Percentiles rank a stretch among this genome's conserved stretches.
Conservation (phyloP, 2,888 invertebrate genomes). For the Machimus atricapillus region DNA sequence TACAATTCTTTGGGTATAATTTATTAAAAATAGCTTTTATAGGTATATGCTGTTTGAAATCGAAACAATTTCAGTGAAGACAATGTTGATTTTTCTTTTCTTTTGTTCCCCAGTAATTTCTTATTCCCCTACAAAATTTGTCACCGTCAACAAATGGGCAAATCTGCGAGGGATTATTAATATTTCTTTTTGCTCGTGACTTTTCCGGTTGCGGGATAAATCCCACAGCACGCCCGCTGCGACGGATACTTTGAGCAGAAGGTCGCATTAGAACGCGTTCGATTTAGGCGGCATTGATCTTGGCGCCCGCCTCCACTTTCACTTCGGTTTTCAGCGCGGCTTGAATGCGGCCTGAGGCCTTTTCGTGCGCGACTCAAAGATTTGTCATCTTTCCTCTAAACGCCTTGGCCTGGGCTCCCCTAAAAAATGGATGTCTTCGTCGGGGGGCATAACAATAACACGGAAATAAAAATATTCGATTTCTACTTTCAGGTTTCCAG, state of each 20-base stretch:
- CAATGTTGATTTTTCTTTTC: background rate
- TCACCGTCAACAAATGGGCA: background rate
- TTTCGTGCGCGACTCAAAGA: background rate
- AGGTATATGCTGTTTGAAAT: background rate
- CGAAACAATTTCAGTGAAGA: background rate
- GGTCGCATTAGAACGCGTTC: background rate
- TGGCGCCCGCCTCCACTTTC: background rate
- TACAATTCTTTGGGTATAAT: background rate
- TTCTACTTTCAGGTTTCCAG: background rate
- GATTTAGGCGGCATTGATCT: conserved; percentile 21
- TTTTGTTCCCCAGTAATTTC: background rate
- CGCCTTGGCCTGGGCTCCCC: background rate
- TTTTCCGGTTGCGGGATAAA: background rate
- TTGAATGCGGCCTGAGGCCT: background rate
- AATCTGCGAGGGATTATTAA: background rate
- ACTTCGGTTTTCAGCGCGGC: background rate
- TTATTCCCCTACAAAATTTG: background rate
- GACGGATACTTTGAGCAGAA: background rate
- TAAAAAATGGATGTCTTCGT: background rate
- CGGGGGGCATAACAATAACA: conserved; percentile 32
- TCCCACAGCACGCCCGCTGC: background rate
- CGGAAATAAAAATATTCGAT: conserved; percentile 40
- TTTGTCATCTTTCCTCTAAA: background rate
- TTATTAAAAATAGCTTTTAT: background rate
- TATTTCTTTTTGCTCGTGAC: background rate